phyloP scores from a whole-genome alignment of 2,888 invertebrate genomes.

The Drosophila suboccidentalis region DNA sequence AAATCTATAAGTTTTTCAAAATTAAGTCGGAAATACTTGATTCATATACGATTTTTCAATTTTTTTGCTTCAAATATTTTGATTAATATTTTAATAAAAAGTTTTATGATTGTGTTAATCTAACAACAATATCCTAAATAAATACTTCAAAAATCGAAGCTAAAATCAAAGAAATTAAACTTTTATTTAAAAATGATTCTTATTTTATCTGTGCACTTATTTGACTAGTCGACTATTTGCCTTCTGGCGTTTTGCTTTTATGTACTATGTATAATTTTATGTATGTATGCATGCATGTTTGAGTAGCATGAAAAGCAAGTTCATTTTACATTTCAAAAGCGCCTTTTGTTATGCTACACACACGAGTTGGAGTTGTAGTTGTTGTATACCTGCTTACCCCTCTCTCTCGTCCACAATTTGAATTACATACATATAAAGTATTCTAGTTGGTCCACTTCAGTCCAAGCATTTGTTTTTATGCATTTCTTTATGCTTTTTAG shows the following conservation, averaged over 20 bases:
- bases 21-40: too few species aligned
- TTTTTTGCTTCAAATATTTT: too few species aligned
- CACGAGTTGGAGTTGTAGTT: conserved; percentile 1
- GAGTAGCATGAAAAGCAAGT: conserved; percentile 69
- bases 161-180: too few species aligned
- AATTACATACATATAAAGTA: background rate
- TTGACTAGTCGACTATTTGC: conserved; percentile 29
- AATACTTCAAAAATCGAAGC: too few species aligned
- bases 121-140: too few species aligned
- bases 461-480: conserved; percentile 82
- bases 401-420: background rate
- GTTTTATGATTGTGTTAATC: too few species aligned
- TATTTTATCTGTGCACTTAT: background rate
- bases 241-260: conserved; percentile 54
- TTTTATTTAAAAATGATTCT: too few species aligned
- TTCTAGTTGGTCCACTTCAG: conserved; percentile 28
- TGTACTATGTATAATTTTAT: conserved; percentile 71
- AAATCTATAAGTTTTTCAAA: too few species aligned
- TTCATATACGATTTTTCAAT: too few species aligned
- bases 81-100: too few species aligned
- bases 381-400: conserved; percentile 15
- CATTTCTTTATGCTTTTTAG: conserved; percentile 87
- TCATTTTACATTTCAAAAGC: conserved; percentile 79
- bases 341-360: conserved; percentile 66
- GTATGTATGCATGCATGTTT: conserved; percentile 75